These are phyloP conservation scores for Poeciliopsis infans DNA, from an alignment of 2,797 vertebrate genomes.

Conservation along the genomic window DNA sequence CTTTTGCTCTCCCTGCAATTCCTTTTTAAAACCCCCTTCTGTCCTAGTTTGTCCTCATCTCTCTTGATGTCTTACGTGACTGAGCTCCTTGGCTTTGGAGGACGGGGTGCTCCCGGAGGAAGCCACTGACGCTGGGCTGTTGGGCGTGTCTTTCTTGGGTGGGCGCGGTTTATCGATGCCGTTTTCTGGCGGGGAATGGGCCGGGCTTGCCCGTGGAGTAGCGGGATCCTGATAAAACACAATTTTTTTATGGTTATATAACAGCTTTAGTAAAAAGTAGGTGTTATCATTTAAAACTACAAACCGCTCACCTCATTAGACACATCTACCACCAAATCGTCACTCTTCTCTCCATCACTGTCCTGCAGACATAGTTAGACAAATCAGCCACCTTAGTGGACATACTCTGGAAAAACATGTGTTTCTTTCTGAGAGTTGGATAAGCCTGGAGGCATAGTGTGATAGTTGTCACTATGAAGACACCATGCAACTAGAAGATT, in stretches of 20 bases:
- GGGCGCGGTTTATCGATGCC: slow-evolving; percentile 96
- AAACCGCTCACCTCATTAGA: slow-evolving; percentile 91
- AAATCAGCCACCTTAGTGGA: slow-evolving; percentile 25
- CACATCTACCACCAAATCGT: slow-evolving; percentile 97
- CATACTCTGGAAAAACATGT: slow-evolving; percentile 2
- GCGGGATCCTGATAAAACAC: slow-evolving; percentile 88
- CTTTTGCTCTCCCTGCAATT: slow-evolving; percentile 61
- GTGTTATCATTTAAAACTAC: slow-evolving; percentile 9
- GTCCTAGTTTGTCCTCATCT: slow-evolving; percentile 59
- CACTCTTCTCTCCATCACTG: slow-evolving; percentile 98
- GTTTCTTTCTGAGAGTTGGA: not conserved
- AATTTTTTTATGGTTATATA: slow-evolving; percentile 8
- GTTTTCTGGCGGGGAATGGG: slow-evolving; percentile 96
- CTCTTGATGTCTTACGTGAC: slow-evolving; percentile 88
- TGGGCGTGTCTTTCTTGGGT: slow-evolving; percentile 96
- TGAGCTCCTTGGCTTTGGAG: slow-evolving; percentile 99
- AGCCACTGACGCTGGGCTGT: slow-evolving; percentile 96
- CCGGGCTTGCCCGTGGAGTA: slow-evolving; percentile 93
- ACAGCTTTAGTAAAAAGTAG: not conserved
- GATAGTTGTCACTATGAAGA: slow-evolving; percentile 2
- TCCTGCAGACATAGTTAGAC: slow-evolving; percentile 82
- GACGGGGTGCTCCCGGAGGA: slow-evolving; percentile 98
- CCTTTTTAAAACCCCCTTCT: slow-evolving; percentile 60
- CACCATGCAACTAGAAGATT: slow-evolving; percentile 14
- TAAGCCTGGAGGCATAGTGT: slow-evolving; percentile 7